phyloP scores from a whole-genome alignment of 2,113 vertebrate genomes.

The Neodon shergylaensis region DNA sequence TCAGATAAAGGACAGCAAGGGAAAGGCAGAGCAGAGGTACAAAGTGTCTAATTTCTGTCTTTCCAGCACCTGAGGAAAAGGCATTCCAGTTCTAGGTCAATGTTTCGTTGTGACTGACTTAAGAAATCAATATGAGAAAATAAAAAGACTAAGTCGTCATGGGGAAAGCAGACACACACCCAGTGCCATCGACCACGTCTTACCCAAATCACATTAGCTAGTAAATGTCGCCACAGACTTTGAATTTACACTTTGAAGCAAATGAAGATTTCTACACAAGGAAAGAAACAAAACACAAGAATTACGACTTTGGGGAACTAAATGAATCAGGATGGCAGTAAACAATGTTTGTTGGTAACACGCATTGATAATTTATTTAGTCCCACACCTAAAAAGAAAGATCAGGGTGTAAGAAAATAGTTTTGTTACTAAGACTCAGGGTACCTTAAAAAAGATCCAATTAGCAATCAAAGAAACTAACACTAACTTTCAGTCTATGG shows the following conservation, averaged over 20 bases:
- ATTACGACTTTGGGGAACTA: neutral
- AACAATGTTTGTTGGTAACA: constrained; percentile 27
- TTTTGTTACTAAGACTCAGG: neutral
- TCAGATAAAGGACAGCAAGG: constrained; percentile 79
- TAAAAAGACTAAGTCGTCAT: neutral
- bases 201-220: neutral
- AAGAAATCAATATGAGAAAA: constrained; percentile 62
- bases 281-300: neutral
- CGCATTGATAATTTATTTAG: neutral
- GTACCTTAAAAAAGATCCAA: neutral
- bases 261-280: constrained; percentile 1
- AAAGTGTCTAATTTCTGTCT: constrained; percentile 76
- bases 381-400: neutral
- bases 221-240: neutral
- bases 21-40: constrained; percentile 74
- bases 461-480: constrained; percentile 46
- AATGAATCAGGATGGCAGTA: neutral
- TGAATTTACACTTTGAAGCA: neutral
- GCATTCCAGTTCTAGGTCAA: constrained; percentile 38
- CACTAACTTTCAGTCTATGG: constrained; percentile 32
- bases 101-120: constrained; percentile 58
- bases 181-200: neutral
- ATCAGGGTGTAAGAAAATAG: neutral
- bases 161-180: neutral
- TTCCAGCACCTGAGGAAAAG: constrained; percentile 73